Percentiles rank a stretch among this genome's conserved stretches.
These are phyloP conservation scores for Cheilosia impressa DNA, from an alignment of 2,888 invertebrate genomes.

Conservation along the genomic window DNA sequence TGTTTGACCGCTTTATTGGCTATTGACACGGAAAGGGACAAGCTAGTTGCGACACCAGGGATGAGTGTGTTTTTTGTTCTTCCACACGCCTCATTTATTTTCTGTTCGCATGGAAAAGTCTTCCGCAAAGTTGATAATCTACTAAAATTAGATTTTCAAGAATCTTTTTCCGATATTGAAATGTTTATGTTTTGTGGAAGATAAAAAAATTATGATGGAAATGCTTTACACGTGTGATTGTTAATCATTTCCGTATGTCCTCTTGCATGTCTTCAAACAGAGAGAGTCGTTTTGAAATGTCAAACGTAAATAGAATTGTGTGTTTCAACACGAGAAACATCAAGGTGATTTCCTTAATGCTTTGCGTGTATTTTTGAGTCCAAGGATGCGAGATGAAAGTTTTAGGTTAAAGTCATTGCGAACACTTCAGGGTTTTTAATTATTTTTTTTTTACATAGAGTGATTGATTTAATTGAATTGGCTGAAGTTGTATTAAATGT, in stretches of 20 bases:
- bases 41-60: too few species aligned
- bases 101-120: too few species aligned
- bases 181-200: neutral
- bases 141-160: neutral
- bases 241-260: neutral
- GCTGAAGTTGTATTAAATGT: too few species aligned
- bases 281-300: neutral
- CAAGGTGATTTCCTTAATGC: constrained; percentile 37
- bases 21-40: too few species aligned
- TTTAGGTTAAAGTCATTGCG: too few species aligned
- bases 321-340: neutral
- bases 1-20: too few species aligned
- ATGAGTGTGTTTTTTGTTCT: too few species aligned
- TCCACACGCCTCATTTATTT: too few species aligned
- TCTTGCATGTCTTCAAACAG: neutral
- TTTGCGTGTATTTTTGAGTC: neutral
- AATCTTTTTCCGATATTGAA: neutral
- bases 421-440: too few species aligned
- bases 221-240: neutral
- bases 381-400: neutral
- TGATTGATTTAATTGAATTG: too few species aligned
- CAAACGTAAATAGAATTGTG: neutral
- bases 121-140: neutral
- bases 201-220: neutral
- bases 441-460: too few species aligned